These are phyloP conservation scores for Crioceris asparagi DNA, from an alignment of 2,888 invertebrate genomes.

Conservation along the genomic window DNA sequence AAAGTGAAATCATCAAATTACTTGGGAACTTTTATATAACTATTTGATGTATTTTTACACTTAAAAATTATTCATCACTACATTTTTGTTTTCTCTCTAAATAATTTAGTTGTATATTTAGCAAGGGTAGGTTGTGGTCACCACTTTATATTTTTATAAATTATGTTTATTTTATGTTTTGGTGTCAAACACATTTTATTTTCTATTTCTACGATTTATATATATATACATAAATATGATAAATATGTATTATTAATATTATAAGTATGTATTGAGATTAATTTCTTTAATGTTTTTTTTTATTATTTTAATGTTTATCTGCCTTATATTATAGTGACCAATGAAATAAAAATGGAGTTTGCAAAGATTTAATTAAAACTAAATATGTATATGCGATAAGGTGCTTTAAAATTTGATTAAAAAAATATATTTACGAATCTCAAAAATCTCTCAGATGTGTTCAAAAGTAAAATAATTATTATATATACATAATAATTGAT, in stretches of 20 bases:
- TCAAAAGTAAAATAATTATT: too few species aligned
- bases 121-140: conserved; percentile 29
- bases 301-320: too few species aligned
- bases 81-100: not conserved
- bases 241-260: too few species aligned
- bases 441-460: too few species aligned
- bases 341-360: too few species aligned
- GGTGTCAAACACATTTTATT: conserved; percentile 18
- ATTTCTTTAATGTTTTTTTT: too few species aligned
- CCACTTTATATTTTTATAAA: conserved; percentile 18
- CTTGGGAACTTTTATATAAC: not conserved
- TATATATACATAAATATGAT: conserved; percentile 9
- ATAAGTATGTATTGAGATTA: too few species aligned
- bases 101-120: conserved; percentile 14
- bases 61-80: not conserved
- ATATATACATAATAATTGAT: too few species aligned
- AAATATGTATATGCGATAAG: conserved; percentile 16
- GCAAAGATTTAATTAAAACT: not conserved
- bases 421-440: conserved; percentile 20
- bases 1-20: too few species aligned
- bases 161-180: conserved; percentile 14
- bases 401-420: too few species aligned
- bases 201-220: conserved; percentile 12
- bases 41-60: not conserved
- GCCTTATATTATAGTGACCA: too few species aligned